Conservation (phyloP, 92 coral and sea anemone genomes). For the Porites lobata region DNA sequence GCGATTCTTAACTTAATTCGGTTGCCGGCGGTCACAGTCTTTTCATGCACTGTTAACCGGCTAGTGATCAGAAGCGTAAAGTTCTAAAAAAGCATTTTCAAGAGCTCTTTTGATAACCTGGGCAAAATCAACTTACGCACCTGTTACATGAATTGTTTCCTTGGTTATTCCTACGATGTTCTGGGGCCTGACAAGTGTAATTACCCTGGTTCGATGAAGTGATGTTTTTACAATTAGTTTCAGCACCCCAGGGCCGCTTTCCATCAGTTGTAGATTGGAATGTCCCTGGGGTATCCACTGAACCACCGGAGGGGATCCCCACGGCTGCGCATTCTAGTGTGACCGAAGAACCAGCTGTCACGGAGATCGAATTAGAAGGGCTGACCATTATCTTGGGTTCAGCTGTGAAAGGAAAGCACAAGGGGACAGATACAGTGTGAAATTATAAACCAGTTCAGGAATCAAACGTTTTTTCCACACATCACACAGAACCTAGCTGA, state of each 20-base stretch:
- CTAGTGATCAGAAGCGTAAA: too few relatives aligned
- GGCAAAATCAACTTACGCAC: slow-evolving; percentile 30
- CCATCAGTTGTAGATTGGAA: slow-evolving; percentile 51
- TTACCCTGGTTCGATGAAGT: slow-evolving; percentile 64
- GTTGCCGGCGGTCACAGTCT: too few relatives aligned
- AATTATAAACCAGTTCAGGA: too few relatives aligned
- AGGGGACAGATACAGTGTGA: too few relatives aligned
- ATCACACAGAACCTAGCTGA: too few relatives aligned
- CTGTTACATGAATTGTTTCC: slow-evolving; percentile 50
- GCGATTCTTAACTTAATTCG: too few relatives aligned
- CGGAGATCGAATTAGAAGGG: slow-evolving; percentile 76
- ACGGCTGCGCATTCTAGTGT: slow-evolving; percentile 73
- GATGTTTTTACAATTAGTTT: slow-evolving; percentile 64
- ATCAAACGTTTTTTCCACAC: too few relatives aligned
- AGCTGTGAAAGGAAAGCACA: slow-evolving; percentile 33
- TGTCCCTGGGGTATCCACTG: slow-evolving; percentile 67
- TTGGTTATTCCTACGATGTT: slow-evolving; percentile 62
- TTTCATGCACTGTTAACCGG: too few relatives aligned
- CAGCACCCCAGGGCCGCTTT: slow-evolving; percentile 57
- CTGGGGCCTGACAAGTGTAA: slow-evolving; percentile 70
- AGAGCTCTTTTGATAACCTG: too few relatives aligned
- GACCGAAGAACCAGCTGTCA: slow-evolving; percentile 77
- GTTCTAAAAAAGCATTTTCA: too few relatives aligned
- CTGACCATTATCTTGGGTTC: slow-evolving; percentile 78
- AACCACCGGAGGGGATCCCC: slow-evolving; percentile 76